Evolutionary conservation across 2,113 vertebrate species (phyloP), one percentile per base, ranked within the genome.

Genomic region (Anthoscopus minutus): DNA sequence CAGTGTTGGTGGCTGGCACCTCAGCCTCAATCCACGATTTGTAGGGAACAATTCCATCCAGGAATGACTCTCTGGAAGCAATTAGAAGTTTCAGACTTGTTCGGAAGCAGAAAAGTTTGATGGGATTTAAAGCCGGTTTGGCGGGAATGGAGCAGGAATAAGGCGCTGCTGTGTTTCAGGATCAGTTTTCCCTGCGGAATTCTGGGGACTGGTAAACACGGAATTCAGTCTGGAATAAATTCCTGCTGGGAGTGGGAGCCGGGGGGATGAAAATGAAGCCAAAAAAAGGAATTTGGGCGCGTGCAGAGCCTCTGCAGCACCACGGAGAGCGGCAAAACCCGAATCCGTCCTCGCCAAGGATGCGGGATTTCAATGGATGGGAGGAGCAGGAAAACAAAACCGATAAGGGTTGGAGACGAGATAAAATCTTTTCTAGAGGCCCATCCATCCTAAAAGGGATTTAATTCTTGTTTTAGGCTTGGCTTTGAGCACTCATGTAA

Each of bases 301-400:
- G 1, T 53, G 6, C 4, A 0, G 57, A 53, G 38, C 28, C 31
- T 17, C 8, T 38, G 57, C 67, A 84, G 81, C 67, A 84, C 67
- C 81, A 84, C 4, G 67, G 67, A 83, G 67, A 72, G 67, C 48
- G 11, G 15, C 81, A 62, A 6, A 45, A 1, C 27, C 0, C 9
- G 11, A 7, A 13, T 7, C 13, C 20, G 8, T 1, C 18, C n/a
- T 2, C 7, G 7, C 42, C 64, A 1, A 2, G 42, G 30, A 6
- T 4, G 5, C 10, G 69, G 69, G 54, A 17, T 23, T 30, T 2
- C 15, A 15, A 17, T 0, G 7, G 47, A 12, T 18, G 16, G 31
- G 64, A 72, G 70, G 54, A 44, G 5, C 4, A 12, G 47, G 33
- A 50, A 57, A 87, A 66, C 30, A 33, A 66, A 70, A 4, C 31